Conservation (phyloP, 2,113 vertebrate species). For the Dipodomys spectabilis region DNA sequence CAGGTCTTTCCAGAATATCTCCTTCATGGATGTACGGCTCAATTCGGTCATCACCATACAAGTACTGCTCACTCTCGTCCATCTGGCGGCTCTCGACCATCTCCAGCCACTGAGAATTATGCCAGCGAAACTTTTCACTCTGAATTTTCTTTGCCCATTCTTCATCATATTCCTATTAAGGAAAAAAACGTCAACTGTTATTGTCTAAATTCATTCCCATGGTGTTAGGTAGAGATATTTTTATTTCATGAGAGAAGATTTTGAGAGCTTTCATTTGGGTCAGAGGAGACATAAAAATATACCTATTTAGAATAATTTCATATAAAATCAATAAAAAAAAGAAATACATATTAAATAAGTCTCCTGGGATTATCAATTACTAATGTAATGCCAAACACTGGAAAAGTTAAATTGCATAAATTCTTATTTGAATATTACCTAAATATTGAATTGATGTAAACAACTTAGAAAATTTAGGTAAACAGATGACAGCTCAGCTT, state of each 20-base stretch:
- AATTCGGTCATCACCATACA: constrained; percentile 90
- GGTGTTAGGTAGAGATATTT: background rate
- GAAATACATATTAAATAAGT: background rate
- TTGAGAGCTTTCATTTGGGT: background rate
- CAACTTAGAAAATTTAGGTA: background rate
- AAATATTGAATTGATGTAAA: background rate
- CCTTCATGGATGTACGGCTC: constrained; percentile 91
- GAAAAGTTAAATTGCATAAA: constrained; percentile 37
- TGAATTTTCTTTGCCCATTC: constrained; percentile 96
- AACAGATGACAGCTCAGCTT: constrained; percentile 4
- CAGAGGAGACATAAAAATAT: constrained; percentile 11
- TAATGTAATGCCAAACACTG: background rate
- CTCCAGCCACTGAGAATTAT: constrained; percentile 97
- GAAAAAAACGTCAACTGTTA: background rate
- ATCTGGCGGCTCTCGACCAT: constrained; percentile 94
- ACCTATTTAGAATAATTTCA: constrained; percentile 29
- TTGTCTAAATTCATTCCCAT: background rate
- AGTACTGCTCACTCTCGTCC: constrained; percentile 92
- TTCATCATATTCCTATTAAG: constrained; percentile 92
- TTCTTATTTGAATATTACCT: background rate
- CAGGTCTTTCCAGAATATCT: constrained; percentile 92
- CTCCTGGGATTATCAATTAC: background rate
- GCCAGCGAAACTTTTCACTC: constrained; percentile 94
- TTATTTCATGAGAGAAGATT: background rate
- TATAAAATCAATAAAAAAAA: background rate